These are phyloP conservation scores for Sialis fuliginosa DNA, from an alignment of 2,888 invertebrate species.

Conservation along the genomic window DNA sequence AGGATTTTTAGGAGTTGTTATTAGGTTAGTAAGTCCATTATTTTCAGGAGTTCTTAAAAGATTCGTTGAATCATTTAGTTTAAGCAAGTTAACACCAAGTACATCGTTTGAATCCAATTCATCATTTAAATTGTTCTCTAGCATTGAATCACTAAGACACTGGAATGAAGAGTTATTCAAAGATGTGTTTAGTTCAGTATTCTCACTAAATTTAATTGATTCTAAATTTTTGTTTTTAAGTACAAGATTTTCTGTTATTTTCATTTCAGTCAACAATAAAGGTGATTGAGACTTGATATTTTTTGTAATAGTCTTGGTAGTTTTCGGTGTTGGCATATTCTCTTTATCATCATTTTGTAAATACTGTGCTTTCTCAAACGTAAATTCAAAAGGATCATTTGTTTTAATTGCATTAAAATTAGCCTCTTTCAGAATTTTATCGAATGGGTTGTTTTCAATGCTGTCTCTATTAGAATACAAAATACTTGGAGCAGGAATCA, in stretches of 20 bases:
- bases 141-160: neutral
- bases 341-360: neutral
- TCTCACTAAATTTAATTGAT: neutral
- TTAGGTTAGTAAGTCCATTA: no score
- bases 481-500: neutral
- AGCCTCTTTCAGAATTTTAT: neutral
- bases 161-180: neutral
- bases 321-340: neutral
- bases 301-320: neutral
- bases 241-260: neutral
- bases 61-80: no score
- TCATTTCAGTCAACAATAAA: neutral
- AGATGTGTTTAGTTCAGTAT: neutral
- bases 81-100: no score
- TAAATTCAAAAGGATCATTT: slow-evolving; percentile 2
- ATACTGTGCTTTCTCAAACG: neutral
- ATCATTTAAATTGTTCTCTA: neutral
- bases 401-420: neutral
- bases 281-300: neutral
- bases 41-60: no score
- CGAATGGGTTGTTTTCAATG: slow-evolving; percentile 1
- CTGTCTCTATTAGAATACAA: neutral
- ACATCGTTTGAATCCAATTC: no score
- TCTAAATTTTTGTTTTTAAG: neutral
- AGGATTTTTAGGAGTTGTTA: no score